A percentile compares a stretch with the other conserved stretches of the same genome.
Evolutionary conservation across 2,113 vertebrate genomes (phyloP).

Genomic region (Emydocephalus ijimae): DNA sequence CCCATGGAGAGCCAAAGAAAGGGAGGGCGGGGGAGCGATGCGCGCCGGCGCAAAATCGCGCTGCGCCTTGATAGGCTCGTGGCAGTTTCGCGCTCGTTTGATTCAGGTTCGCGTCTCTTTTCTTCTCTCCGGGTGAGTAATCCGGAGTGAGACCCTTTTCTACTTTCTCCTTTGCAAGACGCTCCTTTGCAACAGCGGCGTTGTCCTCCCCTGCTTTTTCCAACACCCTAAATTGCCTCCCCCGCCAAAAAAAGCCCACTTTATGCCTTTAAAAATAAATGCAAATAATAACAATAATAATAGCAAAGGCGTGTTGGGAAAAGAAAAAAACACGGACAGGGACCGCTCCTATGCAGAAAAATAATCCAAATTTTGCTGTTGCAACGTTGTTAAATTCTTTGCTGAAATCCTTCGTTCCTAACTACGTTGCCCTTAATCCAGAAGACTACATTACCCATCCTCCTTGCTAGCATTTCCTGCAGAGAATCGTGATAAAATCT

Average conservation of each 20-base stretch:
- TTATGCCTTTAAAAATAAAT: not conserved
- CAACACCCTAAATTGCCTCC: not conserved
- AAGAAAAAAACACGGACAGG: not conserved
- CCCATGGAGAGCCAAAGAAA: not conserved
- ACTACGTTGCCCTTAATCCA: not conserved
- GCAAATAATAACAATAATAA: not conserved
- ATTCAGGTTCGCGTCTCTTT: fast-evolving
- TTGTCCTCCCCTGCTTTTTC: not conserved
- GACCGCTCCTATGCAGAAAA: not conserved
- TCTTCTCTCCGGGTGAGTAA: not conserved
- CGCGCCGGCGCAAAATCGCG: not conserved
- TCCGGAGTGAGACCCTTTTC: not conserved
- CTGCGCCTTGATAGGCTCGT: fast-evolving
- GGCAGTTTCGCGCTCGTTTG: not conserved
- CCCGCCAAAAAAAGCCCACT: not conserved
- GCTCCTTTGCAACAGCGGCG: not conserved
- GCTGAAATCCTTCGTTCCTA: not conserved
- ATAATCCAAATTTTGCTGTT: not conserved
- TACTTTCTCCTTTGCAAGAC: not conserved
- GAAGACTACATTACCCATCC: not conserved
- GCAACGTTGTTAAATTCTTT: not conserved
- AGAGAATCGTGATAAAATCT: not conserved
- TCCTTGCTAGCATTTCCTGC: not conserved
- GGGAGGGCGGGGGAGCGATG: not conserved
- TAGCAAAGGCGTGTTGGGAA: not conserved